A percentile compares a stretch with the other conserved stretches of the same genome.
phyloP scores from a whole-genome alignment of 2,888 invertebrate genomes.

The Euphydryas editha region DNA sequence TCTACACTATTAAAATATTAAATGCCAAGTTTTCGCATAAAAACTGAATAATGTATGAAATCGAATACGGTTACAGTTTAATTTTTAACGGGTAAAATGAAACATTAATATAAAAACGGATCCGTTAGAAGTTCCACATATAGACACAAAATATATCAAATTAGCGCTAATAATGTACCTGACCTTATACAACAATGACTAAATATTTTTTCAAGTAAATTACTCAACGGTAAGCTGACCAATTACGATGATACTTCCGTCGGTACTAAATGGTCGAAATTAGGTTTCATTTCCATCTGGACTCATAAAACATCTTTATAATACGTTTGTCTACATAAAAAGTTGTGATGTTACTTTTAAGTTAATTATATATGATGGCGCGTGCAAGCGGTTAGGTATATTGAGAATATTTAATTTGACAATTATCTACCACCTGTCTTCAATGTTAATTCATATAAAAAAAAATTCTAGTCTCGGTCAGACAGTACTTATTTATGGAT shows the following conservation, averaged over 20 bases:
- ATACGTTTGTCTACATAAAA: constrained; percentile 2
- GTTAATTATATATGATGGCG: background rate
- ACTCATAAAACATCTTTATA: constrained; percentile 12
- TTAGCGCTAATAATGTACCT: constrained; percentile 27
- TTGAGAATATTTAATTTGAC: background rate
- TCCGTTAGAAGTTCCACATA: background rate
- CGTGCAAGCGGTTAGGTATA: background rate
- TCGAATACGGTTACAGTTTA: background rate
- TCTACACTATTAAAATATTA: constrained; percentile 1
- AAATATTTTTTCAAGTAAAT: background rate
- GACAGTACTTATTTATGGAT: background rate
- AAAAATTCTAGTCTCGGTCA: too few species aligned
- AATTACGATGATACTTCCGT: constrained; percentile 6
- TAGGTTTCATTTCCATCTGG: constrained; percentile 18
- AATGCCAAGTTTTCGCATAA: background rate
- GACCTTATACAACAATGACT: constrained; percentile 33
- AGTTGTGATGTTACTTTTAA: background rate
- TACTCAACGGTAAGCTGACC: background rate
- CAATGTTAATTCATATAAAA: background rate
- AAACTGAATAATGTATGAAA: background rate
- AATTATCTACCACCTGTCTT: background rate
- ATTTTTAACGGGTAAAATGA: background rate
- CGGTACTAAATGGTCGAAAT: background rate
- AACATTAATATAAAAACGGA: background rate
- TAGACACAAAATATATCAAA: constrained; percentile 13